Base-by-base conservation (phyloP, 2,888 invertebrate genomes). In the Empis stercorea region DNA sequence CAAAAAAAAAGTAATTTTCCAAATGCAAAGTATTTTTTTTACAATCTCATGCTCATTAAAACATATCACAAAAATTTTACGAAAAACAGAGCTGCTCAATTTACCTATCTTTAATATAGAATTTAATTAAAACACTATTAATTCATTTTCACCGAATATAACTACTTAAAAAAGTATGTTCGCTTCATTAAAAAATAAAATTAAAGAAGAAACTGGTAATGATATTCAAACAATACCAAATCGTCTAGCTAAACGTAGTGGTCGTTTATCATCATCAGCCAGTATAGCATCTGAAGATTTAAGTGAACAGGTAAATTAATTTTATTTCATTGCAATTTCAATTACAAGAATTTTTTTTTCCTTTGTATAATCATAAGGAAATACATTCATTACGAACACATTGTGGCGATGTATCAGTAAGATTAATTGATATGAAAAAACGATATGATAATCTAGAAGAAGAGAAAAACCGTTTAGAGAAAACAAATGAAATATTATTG, bases 161-260 rank as follows among this genome's bases (percentile, higher is more conserved):
- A n/a, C n/a, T n/a, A n/a, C n/a, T n/a, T n/a, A n/a, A n/a, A 27
- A 27, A 27, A 27, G 23, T 27, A 91, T 91, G 89, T 91, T 91
- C 68, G 82, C 87, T 45, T 85, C 85, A 61, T 71, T 91, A 54
- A 89, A 89, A 70, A 88, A 87, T 70, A 88, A 88, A 74, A 88
- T 89, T 58, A 83, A 84, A 58, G 87, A 88, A 66, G 89, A 89
- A 73, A 87, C 87, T 53, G 88, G 88, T 44, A 85, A 79, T 64
- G 87, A 88, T 66, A 73, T 87, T 42, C 74, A 76, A 55, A 32
- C 46, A n/a, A n/a, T 40, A n/a, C 27, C 23, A 23, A 40, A 14
- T 40, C 20, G 40, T 14, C 23, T 27, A 4, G 9, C 9, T 9
- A 56, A 61, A 50, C 63, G 64, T 52, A 66, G 66, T 53, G 48